These are phyloP conservation scores for Pollicipes pollicipes DNA, from an alignment of 1,140 invertebrate genomes.

Conservation along the genomic window DNA sequence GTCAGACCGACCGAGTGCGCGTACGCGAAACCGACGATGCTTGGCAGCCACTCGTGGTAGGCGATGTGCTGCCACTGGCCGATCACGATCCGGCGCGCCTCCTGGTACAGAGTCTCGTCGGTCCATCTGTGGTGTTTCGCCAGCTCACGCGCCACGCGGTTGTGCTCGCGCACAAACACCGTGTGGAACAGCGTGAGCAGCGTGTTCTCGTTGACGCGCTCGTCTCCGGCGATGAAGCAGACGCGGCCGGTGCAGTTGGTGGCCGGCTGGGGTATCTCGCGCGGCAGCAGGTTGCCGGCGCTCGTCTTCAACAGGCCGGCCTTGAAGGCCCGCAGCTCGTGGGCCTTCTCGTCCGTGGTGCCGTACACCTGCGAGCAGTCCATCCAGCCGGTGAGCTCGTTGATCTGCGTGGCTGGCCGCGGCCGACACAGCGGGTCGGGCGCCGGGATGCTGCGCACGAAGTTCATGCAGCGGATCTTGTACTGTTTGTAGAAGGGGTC, in stretches of 20 bases:
- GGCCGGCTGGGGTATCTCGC: neutral
- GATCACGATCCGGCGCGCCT: conserved; percentile 20
- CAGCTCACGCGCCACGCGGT: conserved; percentile 6
- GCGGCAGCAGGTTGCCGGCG: neutral
- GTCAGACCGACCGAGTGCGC: neutral
- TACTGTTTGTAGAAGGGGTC: conserved; percentile 19
- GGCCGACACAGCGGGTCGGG: conserved; percentile 10
- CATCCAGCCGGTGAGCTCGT: conserved; percentile 6
- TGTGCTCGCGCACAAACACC: too few relatives aligned
- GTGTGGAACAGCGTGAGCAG: conserved; percentile 45
- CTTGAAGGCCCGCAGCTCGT: neutral
- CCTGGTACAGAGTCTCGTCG: conserved; percentile 26
- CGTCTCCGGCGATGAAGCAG: conserved; percentile 29
- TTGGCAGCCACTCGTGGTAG: conserved; percentile 25
- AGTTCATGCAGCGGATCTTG: conserved; percentile 27
- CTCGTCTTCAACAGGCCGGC: neutral
- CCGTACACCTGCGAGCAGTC: conserved; percentile 11
- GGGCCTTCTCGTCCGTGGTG: conserved; percentile 28
- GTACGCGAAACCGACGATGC: conserved; percentile 13
- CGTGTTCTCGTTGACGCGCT: conserved; percentile 40
- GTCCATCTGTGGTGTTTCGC: conserved; percentile 23
- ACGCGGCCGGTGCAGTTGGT: neutral
- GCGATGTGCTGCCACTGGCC: conserved; percentile 29
- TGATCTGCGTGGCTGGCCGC: conserved; percentile 3
- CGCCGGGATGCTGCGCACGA: conserved; percentile 25